Conservation (phyloP, 2,888 invertebrate species). For the Drosophila neotestacea region DNA sequence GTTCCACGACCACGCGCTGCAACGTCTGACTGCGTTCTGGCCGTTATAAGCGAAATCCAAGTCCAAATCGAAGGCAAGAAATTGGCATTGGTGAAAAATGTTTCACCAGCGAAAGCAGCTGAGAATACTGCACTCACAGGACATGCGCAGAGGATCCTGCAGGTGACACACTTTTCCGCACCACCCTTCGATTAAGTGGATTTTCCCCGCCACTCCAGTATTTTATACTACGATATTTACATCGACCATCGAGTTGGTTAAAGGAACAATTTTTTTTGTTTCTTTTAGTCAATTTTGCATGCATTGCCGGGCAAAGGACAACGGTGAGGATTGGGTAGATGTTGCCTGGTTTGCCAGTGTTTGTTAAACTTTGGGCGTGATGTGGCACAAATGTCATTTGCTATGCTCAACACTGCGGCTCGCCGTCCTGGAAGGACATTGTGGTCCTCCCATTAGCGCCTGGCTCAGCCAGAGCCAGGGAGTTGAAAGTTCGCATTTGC, state of each 20-base stretch:
- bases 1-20: conserved; percentile 80
- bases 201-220: conserved; percentile 43
- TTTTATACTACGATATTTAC: conserved; percentile 60
- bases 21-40: conserved; percentile 82
- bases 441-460: conserved; percentile 21
- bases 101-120: conserved; percentile 55
- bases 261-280: conserved; percentile 44
- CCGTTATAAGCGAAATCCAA: conserved; percentile 29
- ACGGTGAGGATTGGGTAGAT: conserved; percentile 20
- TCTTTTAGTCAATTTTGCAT: conserved; percentile 65
- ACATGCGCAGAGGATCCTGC: conserved; percentile 66
- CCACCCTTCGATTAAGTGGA: conserved; percentile 67
- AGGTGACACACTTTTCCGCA: conserved; percentile 79
- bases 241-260: conserved; percentile 64
- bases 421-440: conserved; percentile 13
- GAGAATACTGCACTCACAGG: conserved; percentile 54
- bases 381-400: conserved; percentile 75
- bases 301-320: conserved; percentile 54
- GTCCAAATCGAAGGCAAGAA: conserved; percentile 22
- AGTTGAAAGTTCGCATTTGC: conserved; percentile 67
- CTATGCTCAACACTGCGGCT: conserved; percentile 51
- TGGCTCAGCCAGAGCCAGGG: conserved; percentile 4
- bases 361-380: conserved; percentile 64
- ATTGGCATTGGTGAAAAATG: conserved; percentile 39
- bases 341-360: conserved; percentile 39